Base-by-base conservation (phyloP, 2,888 invertebrate species). In the Polydrusus tereticollis region DNA sequence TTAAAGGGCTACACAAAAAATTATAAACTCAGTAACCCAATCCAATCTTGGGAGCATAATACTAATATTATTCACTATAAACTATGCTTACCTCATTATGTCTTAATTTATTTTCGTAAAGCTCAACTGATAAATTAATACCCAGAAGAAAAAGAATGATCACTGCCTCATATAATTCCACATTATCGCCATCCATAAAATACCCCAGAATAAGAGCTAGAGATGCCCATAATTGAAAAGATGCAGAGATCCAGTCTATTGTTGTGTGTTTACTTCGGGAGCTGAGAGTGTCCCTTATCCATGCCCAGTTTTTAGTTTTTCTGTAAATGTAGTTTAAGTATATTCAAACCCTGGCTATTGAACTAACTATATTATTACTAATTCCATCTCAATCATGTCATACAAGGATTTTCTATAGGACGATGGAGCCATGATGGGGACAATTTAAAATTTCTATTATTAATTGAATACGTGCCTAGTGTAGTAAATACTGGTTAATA, bases 221-320 rank as follows among this genome's bases (percentile, higher is more conserved):
- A 8, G 88, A 87, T 63, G 88, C 87, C 72, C 89, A 81, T 50
- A 90, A 76, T 64, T 91, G 86, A 10, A 89, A 87, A 6, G 87
- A 79, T 63, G 89, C 87, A 29, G 92, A 90, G 52, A 91, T 88
- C 90, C 91, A 92, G 74, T 90, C 90, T 69, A 93, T 85, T 6
- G 90, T 90, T 50, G 92, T 91, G 77, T 90, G 88, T 78, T 87
- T 87, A 80, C 89, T 90, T 66, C 83, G 84, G 76, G 87, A 87
- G 78, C 88, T 86, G 58, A 90, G 81, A 29, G 89, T 85, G 79
- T 89, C 88, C 77, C 84, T 86, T 38, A 89, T 76, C 87, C 88
- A 88, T 60, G 84, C 84, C 73, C 65, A 75, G 20, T 50, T 76
- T 80, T 82, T 87, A 47, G 84, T 83, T 78, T 84, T 87, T 77